Evolutionary conservation across 2,797 vertebrate genomes (phyloP), one percentile per base, ranked within the genome.

Genomic region (Zenarchopterus dispar): DNA sequence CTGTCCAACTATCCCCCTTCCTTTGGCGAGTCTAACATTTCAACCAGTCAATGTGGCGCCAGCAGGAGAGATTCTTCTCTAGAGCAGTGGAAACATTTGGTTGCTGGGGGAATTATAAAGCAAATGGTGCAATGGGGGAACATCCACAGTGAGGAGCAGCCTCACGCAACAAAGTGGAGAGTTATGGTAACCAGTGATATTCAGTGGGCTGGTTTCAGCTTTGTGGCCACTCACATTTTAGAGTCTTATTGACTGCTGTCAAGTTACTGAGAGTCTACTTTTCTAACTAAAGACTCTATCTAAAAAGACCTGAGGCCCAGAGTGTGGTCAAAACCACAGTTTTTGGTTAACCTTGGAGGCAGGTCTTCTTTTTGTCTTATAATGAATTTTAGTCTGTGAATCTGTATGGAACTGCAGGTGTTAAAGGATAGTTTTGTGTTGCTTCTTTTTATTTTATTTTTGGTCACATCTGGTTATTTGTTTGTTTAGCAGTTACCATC

Each of bases 41-140:
- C 4, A 0, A 45, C 56, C n/a, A 18, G 52, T 4, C 41, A n/a
- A 54, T 18, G 41, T 47, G 49, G 23, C 0, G 0, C 39, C 66
- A 39, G 0, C 31, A 11, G 8, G 16, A 70, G 18, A 1, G 13
- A 53, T 18, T 70, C 67, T 45, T 19, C 19, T 60, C 15, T 66
- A 67, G 41, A 52, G 67, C 46, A 60, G 9, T 47, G 33, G 21
- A 70, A 15, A 59, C 4, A 41, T 62, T 33, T 53, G 7, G 44
- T 54, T 44, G 0, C 36, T 2, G 13, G 51, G 18, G 16, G 43
- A 62, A 70, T 56, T 54, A 7, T 42, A 66, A 48, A 33, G 2
- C 39, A 48, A 56, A 64, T 42, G 7, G 8, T 22, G 0, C 18
- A n/a, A 8, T 33, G 50, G 16, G 26, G 3, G 9, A 18, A 45